phyloP scores from a whole-genome alignment of 2,888 invertebrate genomes.

The Tanytarsus gracilentus region DNA sequence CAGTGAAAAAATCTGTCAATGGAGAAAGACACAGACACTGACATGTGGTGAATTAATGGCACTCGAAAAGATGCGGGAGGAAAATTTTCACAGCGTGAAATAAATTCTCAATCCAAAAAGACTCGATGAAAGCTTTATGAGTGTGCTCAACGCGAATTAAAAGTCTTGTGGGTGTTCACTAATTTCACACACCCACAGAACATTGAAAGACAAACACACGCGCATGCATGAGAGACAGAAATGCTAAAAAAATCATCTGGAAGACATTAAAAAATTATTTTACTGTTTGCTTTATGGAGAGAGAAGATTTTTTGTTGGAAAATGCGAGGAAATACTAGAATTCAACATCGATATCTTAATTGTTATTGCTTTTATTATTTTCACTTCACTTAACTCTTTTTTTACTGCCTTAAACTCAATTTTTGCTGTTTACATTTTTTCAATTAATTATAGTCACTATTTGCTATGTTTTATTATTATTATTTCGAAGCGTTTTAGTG shows the following conservation, averaged over 20 bases:
- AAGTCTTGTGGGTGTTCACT: not conserved
- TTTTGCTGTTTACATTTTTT: not conserved
- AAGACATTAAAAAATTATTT: too few relatives aligned
- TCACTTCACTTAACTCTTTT: not conserved
- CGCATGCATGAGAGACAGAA: too few relatives aligned
- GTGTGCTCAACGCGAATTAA: not conserved
- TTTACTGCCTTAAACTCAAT: not conserved
- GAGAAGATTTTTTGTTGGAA: not conserved
- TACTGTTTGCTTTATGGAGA: too few relatives aligned
- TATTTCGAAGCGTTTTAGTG: too few relatives aligned
- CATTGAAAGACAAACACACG: not conserved
- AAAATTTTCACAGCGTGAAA: constrained; percentile 10
- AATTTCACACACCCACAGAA: not conserved
- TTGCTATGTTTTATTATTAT: too few relatives aligned
- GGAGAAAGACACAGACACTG: too few relatives aligned
- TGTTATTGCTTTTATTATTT: constrained; percentile 4
- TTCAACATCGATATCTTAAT: not conserved
- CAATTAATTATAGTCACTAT: too few relatives aligned
- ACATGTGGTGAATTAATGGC: constrained; percentile 14
- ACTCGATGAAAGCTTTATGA: constrained; percentile 8
- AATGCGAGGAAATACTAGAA: not conserved
- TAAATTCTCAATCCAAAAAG: not conserved
- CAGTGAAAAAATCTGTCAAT: too few relatives aligned
- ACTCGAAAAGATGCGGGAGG: constrained; percentile 1
- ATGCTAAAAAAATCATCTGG: too few relatives aligned